Evolutionary conservation across 2,888 invertebrate genomes (phyloP), one percentile per base, ranked within the genome.

Genomic region (Tipula unca): DNA sequence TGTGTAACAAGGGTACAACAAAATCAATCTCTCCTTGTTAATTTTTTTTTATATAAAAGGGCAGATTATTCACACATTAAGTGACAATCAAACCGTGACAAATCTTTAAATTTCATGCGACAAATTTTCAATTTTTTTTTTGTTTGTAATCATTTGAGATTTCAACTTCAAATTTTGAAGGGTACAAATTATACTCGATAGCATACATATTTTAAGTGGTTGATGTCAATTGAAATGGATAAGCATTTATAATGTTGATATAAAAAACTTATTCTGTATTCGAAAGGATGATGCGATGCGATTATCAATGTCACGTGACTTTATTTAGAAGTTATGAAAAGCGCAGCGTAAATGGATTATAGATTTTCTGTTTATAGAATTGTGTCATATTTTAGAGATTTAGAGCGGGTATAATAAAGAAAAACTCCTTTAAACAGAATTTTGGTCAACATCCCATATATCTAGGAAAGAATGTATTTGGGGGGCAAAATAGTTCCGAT

Each of bases 51-150:
- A 83, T 85, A 14, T 83, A 82, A 84, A 48, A 69, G 83, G 84
- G 48, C 35, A 85, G 36, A 82, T 85, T 85, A 69, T 20, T 83
- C 20, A 36, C 82, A 39, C 42, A 84, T 83, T 83, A 83, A 83
- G 83, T 69, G 83, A 83, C 35, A 83, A 32, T 35, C 35, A 32
- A 84, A 36, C 87, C 89, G 88, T 54, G 87, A 88, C 90, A 87
- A 90, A 90, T 89, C 88, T 87, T 88, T 87, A 89, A 90, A 90
- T 90, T 90, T 90, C 89, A 90, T 90, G 91, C 91, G 90, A 90
- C 90, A 90, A 91, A 90, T 90, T 91, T 90, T 88, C 88, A 87
- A 89, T 88, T 89, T 88, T 87, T 82, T 32, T 32, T n/a, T 83
- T 83, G 14, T 83, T 83, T 83, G 69, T 69, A 69, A 69, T 69